Evolutionary conservation across 1,140 invertebrate species (phyloP).

Genomic region (Tribolium castaneum): DNA sequence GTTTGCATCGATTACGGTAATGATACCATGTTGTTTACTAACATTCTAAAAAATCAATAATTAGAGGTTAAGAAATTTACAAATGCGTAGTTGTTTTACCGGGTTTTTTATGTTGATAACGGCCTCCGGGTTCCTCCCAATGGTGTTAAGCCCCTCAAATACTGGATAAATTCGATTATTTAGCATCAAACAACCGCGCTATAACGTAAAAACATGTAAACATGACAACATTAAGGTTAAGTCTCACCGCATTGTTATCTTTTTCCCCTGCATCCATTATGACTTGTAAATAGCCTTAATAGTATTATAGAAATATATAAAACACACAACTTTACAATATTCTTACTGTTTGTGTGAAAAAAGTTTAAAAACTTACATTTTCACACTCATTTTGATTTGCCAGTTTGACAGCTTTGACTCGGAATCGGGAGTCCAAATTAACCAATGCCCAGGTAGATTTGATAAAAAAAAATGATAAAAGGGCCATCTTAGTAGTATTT

Average conservation of each 20-base stretch:
- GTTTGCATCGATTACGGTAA: slow-evolving; percentile 53
- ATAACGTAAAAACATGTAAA: slow-evolving; percentile 14
- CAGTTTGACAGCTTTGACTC: too few species aligned
- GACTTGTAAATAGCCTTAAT: neutral
- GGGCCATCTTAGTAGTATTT: too few species aligned
- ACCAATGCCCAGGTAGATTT: too few species aligned
- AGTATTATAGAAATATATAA: too few species aligned
- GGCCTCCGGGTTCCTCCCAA: slow-evolving; percentile 57
- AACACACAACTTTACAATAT: too few species aligned
- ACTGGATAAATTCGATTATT: slow-evolving; percentile 52
- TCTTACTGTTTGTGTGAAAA: too few species aligned
- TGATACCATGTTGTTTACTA: slow-evolving; percentile 58
- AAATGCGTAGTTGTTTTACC: slow-evolving; percentile 46
- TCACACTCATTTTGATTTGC: too few species aligned
- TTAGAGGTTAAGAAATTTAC: slow-evolving; percentile 28
- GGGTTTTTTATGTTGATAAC: slow-evolving; percentile 56
- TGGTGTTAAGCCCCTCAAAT: slow-evolving; percentile 57
- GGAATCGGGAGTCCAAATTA: too few species aligned
- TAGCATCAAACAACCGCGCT: slow-evolving; percentile 51
- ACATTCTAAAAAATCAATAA: slow-evolving; percentile 52
- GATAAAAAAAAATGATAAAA: too few species aligned
- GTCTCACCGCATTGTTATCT: neutral
- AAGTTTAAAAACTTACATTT: too few species aligned
- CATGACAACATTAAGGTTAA: neutral
- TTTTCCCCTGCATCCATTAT: neutral